These are phyloP conservation scores for Chiloscyllium punctatum DNA, from an alignment of 2,797 vertebrate genomes.

Conservation along the genomic window DNA sequence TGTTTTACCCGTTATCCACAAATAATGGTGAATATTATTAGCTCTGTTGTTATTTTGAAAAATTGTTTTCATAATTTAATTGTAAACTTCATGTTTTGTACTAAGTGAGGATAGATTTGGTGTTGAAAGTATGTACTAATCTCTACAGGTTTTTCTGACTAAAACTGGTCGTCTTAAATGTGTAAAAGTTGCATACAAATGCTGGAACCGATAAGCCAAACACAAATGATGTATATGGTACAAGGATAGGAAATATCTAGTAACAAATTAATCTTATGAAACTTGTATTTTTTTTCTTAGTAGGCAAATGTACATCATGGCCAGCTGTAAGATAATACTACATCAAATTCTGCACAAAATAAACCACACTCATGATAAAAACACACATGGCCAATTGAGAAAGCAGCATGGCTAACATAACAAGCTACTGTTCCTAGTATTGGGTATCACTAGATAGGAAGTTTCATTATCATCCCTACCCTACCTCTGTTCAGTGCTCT, in stretches of 20 bases:
- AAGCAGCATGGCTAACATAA: background rate
- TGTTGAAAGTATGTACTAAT: background rate
- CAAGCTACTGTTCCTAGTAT: background rate
- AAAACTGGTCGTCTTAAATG: background rate
- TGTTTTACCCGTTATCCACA: background rate
- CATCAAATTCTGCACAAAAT: too few relatives aligned
- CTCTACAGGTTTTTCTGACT: background rate
- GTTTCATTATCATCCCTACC: background rate
- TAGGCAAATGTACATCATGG: background rate
- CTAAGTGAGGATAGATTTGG: background rate
- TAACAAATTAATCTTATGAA: background rate
- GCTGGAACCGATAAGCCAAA: background rate
- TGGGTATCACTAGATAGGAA: background rate
- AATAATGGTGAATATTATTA: background rate
- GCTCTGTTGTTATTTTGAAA: background rate
- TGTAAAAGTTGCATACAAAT: background rate
- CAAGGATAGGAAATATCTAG: background rate
- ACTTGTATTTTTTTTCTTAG: background rate
- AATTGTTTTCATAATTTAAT: background rate
- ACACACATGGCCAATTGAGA: background rate
- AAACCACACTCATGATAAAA: too few relatives aligned
- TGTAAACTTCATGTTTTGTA: background rate
- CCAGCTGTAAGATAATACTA: background rate
- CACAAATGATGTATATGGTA: background rate
- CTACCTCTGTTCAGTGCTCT: background rate